Evolutionary conservation across 2,113 vertebrate genomes (phyloP).

Genomic region (Otolemur garnettii): DNA sequence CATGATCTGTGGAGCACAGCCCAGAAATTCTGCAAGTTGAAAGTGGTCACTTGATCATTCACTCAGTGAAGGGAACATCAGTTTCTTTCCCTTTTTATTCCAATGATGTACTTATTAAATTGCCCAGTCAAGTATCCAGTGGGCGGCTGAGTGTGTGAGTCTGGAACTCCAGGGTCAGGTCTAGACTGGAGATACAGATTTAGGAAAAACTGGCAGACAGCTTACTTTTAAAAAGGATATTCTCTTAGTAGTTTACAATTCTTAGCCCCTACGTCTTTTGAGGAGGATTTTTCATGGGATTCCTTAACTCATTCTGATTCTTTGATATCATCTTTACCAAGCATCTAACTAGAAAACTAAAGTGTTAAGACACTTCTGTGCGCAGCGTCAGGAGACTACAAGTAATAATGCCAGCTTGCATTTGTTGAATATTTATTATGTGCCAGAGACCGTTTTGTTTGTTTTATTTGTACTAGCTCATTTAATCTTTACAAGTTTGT

Average conservation of each 20-base stretch:
- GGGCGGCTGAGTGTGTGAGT: not conserved
- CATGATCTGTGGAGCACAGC: not conserved
- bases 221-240: slow-evolving; percentile 38
- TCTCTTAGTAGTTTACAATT: not conserved
- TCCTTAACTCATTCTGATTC: slow-evolving; percentile 10
- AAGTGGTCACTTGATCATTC: not conserved
- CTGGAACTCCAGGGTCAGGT: not conserved
- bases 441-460: slow-evolving; percentile 30
- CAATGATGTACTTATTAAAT: slow-evolving; percentile 15
- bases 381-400: not conserved
- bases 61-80: not conserved
- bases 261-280: not conserved
- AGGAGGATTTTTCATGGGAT: slow-evolving; percentile 9
- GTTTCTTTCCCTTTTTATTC: slow-evolving; percentile 18
- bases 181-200: not conserved
- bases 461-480: slow-evolving; percentile 29
- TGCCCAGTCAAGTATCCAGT: not conserved
- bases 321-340: slow-evolving; percentile 1
- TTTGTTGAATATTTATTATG: slow-evolving; percentile 16
- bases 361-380: not conserved
- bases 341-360: slow-evolving; percentile 34
- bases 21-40: slow-evolving; percentile 4
- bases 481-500: slow-evolving; percentile 46
- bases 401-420: not conserved
- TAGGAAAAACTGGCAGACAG: not conserved